These are phyloP conservation scores for Meiosimyza decipiens DNA, from an alignment of 2,888 invertebrate species.

Conservation along the genomic window DNA sequence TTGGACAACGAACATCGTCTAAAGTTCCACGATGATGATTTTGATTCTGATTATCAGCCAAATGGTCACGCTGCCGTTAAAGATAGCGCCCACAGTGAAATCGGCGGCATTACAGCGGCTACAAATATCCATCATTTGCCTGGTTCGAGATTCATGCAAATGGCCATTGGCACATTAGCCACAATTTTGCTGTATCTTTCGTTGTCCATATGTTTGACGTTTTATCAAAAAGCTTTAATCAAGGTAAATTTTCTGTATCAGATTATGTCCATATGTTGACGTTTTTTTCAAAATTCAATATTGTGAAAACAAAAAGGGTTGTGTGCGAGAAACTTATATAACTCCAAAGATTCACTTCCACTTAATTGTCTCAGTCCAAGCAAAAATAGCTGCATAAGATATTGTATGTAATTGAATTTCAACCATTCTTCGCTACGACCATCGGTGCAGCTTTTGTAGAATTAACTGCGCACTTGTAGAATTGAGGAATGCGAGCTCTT, in stretches of 20 bases:
- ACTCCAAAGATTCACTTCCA: no score
- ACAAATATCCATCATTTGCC: conserved; percentile 41
- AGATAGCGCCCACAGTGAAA: conserved; percentile 3
- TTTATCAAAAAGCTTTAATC: conserved; percentile 94
- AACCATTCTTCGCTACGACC: no score
- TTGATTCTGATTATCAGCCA: conserved; percentile 23
- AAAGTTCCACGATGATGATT: conserved; percentile 14
- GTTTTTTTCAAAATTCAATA: conserved; percentile 12
- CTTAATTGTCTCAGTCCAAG: no score
- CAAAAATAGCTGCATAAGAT: no score
- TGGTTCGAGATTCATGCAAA: conserved; percentile 60
- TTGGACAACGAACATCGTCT: conserved; percentile 48
- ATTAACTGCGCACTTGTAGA: background rate
- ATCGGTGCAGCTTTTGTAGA: background rate
- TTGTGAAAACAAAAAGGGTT: background rate
- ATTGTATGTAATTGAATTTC: no score
- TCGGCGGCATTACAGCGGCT: conserved; percentile 33
- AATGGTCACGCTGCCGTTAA: conserved; percentile 22
- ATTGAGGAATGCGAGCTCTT: no score
- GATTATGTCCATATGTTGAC: background rate
- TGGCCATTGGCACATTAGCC: conserved; percentile 63
- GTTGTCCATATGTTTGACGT: conserved; percentile 94
- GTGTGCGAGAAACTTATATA: background rate
- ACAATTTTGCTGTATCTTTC: conserved; percentile 87
- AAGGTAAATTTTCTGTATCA: conserved; percentile 71